phyloP scores from a whole-genome alignment of 2,797 vertebrate species.

The Diplodus puntazzo region DNA sequence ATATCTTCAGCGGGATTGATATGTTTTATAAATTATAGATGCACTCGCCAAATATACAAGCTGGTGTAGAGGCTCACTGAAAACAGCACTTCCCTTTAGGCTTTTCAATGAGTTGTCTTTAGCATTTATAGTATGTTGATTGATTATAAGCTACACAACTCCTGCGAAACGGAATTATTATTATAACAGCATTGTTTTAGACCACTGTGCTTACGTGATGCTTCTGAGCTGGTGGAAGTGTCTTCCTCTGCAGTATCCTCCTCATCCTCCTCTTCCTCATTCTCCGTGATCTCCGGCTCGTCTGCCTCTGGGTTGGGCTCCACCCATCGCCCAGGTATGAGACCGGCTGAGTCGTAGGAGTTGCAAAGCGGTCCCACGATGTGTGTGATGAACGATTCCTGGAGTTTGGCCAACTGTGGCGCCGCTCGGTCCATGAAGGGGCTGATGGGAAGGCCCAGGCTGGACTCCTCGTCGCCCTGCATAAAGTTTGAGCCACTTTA shows the following conservation, averaged over 20 bases:
- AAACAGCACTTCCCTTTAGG: neutral
- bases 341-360: constrained; percentile 94
- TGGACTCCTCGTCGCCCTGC: constrained; percentile 98
- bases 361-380: constrained; percentile 97
- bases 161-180: neutral
- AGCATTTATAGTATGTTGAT: neutral
- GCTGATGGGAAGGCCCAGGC: constrained; percentile 94
- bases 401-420: constrained; percentile 96
- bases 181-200: neutral
- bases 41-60: neutral
- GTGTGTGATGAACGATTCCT: constrained; percentile 99
- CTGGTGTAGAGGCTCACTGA: neutral
- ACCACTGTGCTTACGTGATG: constrained; percentile 81
- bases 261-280: constrained; percentile 83
- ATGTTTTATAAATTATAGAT: constrained; percentile 1
- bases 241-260: constrained; percentile 88
- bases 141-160: neutral
- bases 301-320: constrained; percentile 87
- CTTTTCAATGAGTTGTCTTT: neutral
- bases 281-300: constrained; percentile 86
- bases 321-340: constrained; percentile 97
- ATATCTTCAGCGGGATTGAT: neutral
- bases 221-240: constrained; percentile 89
- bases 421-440: constrained; percentile 99
- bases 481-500: constrained; percentile 33